phyloP scores from a whole-genome alignment of 1,140 invertebrate species.

The Ephestia elutella region DNA sequence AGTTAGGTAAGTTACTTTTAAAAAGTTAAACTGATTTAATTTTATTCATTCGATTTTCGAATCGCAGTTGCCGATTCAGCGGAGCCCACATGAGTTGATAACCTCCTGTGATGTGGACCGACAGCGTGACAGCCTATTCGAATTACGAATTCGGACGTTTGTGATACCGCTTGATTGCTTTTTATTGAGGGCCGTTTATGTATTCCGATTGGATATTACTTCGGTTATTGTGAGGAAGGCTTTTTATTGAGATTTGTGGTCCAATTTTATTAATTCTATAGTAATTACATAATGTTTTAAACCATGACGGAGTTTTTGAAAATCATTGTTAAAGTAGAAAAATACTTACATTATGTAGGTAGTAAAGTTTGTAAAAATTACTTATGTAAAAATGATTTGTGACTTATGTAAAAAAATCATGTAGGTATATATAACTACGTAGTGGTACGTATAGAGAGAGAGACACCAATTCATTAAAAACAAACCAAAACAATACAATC shows the following conservation, averaged over 20 bases:
- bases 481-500: background rate
- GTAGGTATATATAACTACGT: no score
- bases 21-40: background rate
- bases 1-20: background rate
- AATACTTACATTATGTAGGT: no score
- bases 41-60: background rate
- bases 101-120: constrained; percentile 7
- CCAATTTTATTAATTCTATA: no score
- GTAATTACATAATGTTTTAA: no score
- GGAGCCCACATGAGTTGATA: constrained; percentile 12
- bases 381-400: no score
- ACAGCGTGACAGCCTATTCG: constrained; percentile 17
- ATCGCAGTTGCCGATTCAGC: background rate
- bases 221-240: background rate
- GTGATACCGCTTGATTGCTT: constrained; percentile 4
- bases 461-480: background rate
- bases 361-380: no score
- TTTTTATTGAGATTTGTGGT: no score
- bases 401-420: no score
- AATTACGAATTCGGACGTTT: constrained; percentile 12
- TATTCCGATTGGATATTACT: background rate
- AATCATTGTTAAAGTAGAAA: no score
- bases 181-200: background rate
- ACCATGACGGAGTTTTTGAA: no score
- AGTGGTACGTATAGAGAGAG: background rate